These are phyloP conservation scores for Thumatha senex DNA, from an alignment of 2,888 invertebrate genomes.

Conservation along the genomic window DNA sequence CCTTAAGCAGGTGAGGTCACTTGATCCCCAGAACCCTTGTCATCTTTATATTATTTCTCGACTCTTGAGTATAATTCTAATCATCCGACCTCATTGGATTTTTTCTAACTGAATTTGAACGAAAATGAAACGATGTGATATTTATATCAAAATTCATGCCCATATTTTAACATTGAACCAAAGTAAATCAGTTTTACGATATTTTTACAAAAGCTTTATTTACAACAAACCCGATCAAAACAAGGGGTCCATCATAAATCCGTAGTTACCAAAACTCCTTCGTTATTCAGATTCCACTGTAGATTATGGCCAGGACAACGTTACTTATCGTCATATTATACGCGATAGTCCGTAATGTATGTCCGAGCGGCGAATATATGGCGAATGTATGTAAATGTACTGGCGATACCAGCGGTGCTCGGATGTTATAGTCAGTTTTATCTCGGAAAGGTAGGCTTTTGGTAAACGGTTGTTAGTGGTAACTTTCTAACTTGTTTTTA, in stretches of 20 bases:
- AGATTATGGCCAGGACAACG: conserved; percentile 44
- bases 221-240: conserved; percentile 30
- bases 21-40: no score
- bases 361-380: conserved; percentile 48
- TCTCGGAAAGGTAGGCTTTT: conserved; percentile 7
- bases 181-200: conserved; percentile 1
- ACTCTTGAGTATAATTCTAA: no score
- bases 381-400: conserved; percentile 56
- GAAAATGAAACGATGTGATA: background rate
- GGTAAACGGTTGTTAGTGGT: conserved; percentile 2
- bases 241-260: conserved; percentile 36
- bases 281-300: conserved; percentile 45
- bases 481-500: background rate
- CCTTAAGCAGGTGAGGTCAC: no score
- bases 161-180: background rate
- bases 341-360: conserved; percentile 43
- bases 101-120: background rate
- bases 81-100: background rate
- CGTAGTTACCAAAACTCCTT: conserved; percentile 36
- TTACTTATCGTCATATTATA: conserved; percentile 46
- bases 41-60: no score
- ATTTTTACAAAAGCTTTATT: conserved; percentile 14
- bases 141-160: background rate
- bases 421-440: conserved; percentile 8
- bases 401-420: conserved; percentile 33